phyloP scores from a whole-genome alignment of 2,113 vertebrate species.

The Colossoma macropomum region DNA sequence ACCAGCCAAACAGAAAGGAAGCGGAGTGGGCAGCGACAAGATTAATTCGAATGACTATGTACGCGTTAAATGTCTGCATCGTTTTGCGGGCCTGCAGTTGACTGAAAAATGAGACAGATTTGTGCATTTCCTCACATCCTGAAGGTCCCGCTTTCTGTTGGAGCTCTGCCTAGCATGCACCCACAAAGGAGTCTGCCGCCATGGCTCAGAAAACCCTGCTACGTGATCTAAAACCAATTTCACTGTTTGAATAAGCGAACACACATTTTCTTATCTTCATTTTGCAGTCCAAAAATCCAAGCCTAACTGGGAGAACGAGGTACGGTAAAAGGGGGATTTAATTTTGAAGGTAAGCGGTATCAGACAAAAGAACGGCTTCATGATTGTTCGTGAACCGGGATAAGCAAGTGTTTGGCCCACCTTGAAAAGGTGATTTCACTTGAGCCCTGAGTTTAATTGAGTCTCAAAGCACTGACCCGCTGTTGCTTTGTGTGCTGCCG shows the following conservation, averaged over 20 bases:
- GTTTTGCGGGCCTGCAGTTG: conserved; percentile 62
- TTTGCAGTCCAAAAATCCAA: conserved; percentile 94
- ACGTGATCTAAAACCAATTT: conserved; percentile 83
- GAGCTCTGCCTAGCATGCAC: conserved; percentile 68
- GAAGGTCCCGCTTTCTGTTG: conserved; percentile 66
- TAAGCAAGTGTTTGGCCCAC: conserved; percentile 69
- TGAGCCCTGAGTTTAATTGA: conserved; percentile 59
- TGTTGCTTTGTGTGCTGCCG: conserved; percentile 7
- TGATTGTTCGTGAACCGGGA: conserved; percentile 52
- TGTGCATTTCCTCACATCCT: conserved; percentile 71
- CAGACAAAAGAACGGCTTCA: conserved; percentile 63
- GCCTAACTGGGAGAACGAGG: conserved; percentile 91
- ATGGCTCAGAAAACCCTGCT: conserved; percentile 72
- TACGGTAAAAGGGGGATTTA: conserved; percentile 90
- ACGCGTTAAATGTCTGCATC: neutral
- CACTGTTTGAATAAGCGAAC: conserved; percentile 75
- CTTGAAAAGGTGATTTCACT: conserved; percentile 69
- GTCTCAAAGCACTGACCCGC: conserved; percentile 34
- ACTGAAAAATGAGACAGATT: conserved; percentile 68
- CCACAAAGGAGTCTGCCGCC: conserved; percentile 69
- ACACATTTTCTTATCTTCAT: conserved; percentile 77
- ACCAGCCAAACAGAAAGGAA: neutral
- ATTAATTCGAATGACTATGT: conserved; percentile 1
- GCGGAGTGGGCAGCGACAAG: neutral
- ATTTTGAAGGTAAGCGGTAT: conserved; percentile 92